Base-by-base conservation (phyloP, 2,888 invertebrate genomes). In the Papilio elwesi region DNA sequence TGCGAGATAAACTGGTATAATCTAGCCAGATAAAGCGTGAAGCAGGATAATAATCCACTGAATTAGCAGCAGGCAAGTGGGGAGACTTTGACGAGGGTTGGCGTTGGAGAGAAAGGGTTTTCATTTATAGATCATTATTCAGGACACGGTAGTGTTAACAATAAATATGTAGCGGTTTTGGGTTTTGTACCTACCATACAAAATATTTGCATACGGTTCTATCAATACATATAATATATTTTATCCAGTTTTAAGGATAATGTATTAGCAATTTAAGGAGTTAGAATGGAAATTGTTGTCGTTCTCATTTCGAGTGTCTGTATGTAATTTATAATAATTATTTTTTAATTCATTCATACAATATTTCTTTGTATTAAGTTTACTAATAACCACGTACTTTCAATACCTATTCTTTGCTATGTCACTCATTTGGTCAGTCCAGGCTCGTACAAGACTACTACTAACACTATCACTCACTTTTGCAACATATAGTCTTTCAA, bases 81-180 rank as follows among this genome's bases (percentile, higher is more conserved):
- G 62, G 48, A 49, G 48, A 64, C 64, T n/a, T 64, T 64, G 64
- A 64, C 64, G 64, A 64, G 64, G 64, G 64, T 64, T 48, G 63
- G 43, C n/a, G 43, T 16, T 64, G 13, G 64, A 64, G 62, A 43
- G 48, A 64, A 64, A 64, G 64, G 64, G 64, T 64, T 64, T 64
- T 48, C 64, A 47, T 49, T 64, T 64, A 64, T 64, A 64, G 48
- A 64, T 64, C 64, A 64, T 64, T 64, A 64, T 48, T 64, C 64
- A 47, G 64, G 43, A 64, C 49, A 47, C 26, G 48, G 64, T 49
- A 64, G 64, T 64, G 64, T 64, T 64, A 64, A 64, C 64, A 64
- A 64, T 64, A 64, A 64, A 64, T 49, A 48, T 48, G 64, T 64
- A 13, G 64, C 48, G 48, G 64, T 63, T 63, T 47, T 63, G 64